These are phyloP conservation scores for Trichogramma pretiosum DNA, from an alignment of 1,140 invertebrate species.

Conservation along the genomic window DNA sequence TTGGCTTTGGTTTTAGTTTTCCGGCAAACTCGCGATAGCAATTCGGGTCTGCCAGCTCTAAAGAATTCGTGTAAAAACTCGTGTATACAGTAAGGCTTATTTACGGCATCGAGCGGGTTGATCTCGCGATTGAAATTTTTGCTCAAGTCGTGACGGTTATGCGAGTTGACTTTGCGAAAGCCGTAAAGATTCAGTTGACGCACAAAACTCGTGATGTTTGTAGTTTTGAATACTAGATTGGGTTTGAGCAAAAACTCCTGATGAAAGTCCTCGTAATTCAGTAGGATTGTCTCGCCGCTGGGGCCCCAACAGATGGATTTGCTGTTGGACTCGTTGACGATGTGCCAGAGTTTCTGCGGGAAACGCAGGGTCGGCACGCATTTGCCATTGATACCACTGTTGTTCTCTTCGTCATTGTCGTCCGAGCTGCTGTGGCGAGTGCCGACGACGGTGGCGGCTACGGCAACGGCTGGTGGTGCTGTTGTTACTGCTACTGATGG, in stretches of 20 bases:
- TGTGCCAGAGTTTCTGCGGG: conserved; percentile 54
- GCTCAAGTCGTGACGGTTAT: conserved; percentile 34
- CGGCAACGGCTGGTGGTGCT: too few species aligned
- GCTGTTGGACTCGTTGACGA: conserved; percentile 45
- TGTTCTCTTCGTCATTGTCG: too few species aligned
- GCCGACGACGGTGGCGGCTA: too few species aligned
- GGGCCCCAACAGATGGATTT: conserved; percentile 50
- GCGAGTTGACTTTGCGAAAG: conserved; percentile 53
- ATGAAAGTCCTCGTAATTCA: conserved; percentile 49
- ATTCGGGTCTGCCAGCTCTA: conserved; percentile 43
- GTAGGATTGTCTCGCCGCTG: conserved; percentile 46
- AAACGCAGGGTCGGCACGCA: conserved; percentile 50
- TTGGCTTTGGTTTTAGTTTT: conserved; percentile 43
- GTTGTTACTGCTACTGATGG: neutral
- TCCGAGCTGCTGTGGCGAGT: too few species aligned
- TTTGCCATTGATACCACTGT: too few species aligned
- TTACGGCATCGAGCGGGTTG: conserved; percentile 51
- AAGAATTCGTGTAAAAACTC: conserved; percentile 53
- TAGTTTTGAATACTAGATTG: conserved; percentile 53
- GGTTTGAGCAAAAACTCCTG: conserved; percentile 46
- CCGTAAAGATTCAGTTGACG: conserved; percentile 55
- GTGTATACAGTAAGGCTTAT: conserved; percentile 50
- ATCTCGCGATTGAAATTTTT: conserved; percentile 53
- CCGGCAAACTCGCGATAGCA: conserved; percentile 48
- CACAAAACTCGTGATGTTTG: conserved; percentile 54